phyloP scores from a whole-genome alignment of 2,797 vertebrate species.

The Neoniphon sammara region DNA sequence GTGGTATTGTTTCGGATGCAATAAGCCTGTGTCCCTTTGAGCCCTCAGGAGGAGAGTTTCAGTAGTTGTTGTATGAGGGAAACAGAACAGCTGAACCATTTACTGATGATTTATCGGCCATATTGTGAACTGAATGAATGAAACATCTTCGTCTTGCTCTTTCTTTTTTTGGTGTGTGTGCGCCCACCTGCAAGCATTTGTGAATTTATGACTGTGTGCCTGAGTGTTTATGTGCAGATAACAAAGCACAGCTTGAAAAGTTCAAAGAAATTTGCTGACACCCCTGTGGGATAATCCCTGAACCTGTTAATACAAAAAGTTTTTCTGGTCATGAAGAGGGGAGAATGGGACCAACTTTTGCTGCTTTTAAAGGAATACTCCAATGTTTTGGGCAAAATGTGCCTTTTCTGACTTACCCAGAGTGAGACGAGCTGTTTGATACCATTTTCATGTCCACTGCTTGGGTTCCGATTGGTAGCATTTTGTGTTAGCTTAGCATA shows the following conservation, averaged over 20 bases:
- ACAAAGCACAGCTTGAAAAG: slow-evolving; percentile 33
- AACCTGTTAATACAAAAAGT: slow-evolving; percentile 48
- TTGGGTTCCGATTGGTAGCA: too few relatives aligned
- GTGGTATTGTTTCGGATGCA: slow-evolving; percentile 6
- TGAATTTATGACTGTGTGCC: not conserved
- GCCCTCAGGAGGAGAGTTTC: not conserved
- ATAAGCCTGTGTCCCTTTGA: slow-evolving; percentile 1
- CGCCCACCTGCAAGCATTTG: not conserved
- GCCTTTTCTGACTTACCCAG: too few relatives aligned
- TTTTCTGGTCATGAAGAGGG: slow-evolving; percentile 28
- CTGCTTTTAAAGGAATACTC: too few relatives aligned
- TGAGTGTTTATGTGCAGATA: slow-evolving; percentile 17
- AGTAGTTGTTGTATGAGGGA: not conserved
- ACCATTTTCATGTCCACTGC: too few relatives aligned
- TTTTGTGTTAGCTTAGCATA: too few relatives aligned
- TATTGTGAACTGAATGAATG: not conserved
- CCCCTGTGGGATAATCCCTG: slow-evolving; percentile 53
- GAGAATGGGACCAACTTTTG: not conserved
- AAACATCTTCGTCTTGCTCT: not conserved
- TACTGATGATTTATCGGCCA: slow-evolving; percentile 31
- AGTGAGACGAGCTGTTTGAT: too few relatives aligned
- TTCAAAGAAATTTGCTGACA: slow-evolving; percentile 42
- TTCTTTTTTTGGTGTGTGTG: not conserved
- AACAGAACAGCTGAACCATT: not conserved
- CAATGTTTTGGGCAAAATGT: too few relatives aligned